A percentile compares a stretch with the other conserved stretches of the same genome.
Conservation (phyloP, 1,140 invertebrate species). For the Nasonia longicornis region DNA sequence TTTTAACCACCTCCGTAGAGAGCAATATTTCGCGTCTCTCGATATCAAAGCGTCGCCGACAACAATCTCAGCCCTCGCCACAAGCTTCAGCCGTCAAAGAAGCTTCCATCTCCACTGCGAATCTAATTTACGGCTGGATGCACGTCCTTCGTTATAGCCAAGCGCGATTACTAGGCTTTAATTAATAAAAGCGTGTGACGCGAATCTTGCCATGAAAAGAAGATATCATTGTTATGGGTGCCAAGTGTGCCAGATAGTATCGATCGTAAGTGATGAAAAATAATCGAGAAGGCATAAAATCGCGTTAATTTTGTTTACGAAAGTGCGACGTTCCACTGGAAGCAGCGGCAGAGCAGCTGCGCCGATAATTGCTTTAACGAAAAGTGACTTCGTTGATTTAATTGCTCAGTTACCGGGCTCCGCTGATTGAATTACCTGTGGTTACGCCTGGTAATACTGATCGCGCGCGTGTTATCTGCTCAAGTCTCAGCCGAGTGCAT, state of each 20-base stretch:
- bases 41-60: not conserved
- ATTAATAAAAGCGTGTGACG: not conserved
- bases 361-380: constrained; percentile 10
- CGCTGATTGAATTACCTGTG: constrained; percentile 9
- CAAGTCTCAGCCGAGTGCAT: not conserved
- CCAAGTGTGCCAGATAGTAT: no score
- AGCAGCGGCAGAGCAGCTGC: not conserved
- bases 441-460: constrained; percentile 14
- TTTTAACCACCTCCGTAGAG: no score
- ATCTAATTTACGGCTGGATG: not conserved
- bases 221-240: no score
- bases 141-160: not conserved
- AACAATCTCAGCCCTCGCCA: not conserved
- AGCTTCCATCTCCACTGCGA: not conserved
- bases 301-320: not conserved
- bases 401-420: constrained; percentile 9
- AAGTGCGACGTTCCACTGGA: not conserved
- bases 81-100: not conserved
- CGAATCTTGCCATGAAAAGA: no score
- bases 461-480: not conserved
- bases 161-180: not conserved
- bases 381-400: constrained; percentile 30
- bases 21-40: not conserved
- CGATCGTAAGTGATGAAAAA: no score
- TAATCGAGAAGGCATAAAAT: no score